Evolutionary conservation across 2,113 vertebrate species (phyloP).

Genomic region (Chrysochloris asiatica): DNA sequence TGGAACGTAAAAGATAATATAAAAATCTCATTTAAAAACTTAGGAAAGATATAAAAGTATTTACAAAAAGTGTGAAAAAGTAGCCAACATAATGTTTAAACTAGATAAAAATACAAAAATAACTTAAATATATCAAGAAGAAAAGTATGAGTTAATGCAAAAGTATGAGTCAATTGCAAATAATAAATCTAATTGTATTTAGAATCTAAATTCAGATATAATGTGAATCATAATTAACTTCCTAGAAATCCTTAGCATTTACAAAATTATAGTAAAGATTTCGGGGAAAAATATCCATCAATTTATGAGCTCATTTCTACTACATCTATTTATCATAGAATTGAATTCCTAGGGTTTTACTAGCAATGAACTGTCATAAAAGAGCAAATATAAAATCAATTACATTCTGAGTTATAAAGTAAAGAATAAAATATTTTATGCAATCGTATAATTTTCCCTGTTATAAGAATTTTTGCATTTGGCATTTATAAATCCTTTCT

Average conservation of each 20-base stretch:
- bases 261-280: neutral
- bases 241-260: neutral
- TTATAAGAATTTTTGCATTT: neutral
- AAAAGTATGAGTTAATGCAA: neutral
- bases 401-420: neutral
- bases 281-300: neutral
- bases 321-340: neutral
- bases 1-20: slow-evolving; percentile 25
- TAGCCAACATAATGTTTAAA: neutral
- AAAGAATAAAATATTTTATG: neutral
- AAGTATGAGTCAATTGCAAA: neutral
- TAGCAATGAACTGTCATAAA: neutral
- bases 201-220: neutral
- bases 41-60: neutral
- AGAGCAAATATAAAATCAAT: neutral
- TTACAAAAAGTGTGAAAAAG: slow-evolving; percentile 2
- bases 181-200: slow-evolving; percentile 9
- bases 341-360: slow-evolving; percentile 16
- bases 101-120: neutral
- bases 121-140: neutral
- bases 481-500: slow-evolving; percentile 27
- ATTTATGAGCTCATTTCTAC: neutral
- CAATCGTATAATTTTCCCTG: neutral
- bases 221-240: slow-evolving; percentile 1
- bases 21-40: neutral